Evolutionary conservation across 2,113 vertebrate genomes (phyloP), one percentile per base, ranked within the genome.

Genomic region (Neogale vison): DNA sequence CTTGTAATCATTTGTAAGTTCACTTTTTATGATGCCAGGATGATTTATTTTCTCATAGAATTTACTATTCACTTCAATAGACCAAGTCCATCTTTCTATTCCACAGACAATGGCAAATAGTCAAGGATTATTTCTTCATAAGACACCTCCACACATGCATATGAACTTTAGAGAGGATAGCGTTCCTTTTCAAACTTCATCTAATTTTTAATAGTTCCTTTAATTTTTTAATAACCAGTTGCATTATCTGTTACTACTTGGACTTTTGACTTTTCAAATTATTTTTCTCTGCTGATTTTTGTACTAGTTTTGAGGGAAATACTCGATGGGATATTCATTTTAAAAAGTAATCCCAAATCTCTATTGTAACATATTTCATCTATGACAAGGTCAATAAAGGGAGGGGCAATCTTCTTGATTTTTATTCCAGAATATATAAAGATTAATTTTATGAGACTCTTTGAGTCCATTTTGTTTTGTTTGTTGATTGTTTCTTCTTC

Each of bases 141-240:
- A 93, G 5, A 26, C 0, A 15, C 4, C 39, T 55, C 36, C 26
- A 29, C 36, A 34, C 1, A 18, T 39, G 1, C 13, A 3, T 34
- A 42, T 26, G 31, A 34, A 90, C 26, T 34, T 47, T 59, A 69
- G 17, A 14, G 1, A 39, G 47, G 13, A 57, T 10, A 7, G 7
- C 21, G 13, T 18, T 69, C 7, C 4, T 11, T 50, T 79, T 92
- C 63, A n/a, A 39, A 76, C 3, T n/a, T 77, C 7, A 36, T 81
- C 77, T 1, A 63, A 31, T 59, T 61, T 11, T 94, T 36, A 26
- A 45, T 36, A n/a, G 20, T 77, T 88, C 3, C 10, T 52, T 59
- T 67, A 23, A 80, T 34, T 88, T 84, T 85, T 81, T 42, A 89
- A 90, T 76, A 82, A 71, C n/a, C 10, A 21, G 24, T 39, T 80